Conservation (phyloP, 2,888 invertebrate species). For the Tromatobia lineatoria region DNA sequence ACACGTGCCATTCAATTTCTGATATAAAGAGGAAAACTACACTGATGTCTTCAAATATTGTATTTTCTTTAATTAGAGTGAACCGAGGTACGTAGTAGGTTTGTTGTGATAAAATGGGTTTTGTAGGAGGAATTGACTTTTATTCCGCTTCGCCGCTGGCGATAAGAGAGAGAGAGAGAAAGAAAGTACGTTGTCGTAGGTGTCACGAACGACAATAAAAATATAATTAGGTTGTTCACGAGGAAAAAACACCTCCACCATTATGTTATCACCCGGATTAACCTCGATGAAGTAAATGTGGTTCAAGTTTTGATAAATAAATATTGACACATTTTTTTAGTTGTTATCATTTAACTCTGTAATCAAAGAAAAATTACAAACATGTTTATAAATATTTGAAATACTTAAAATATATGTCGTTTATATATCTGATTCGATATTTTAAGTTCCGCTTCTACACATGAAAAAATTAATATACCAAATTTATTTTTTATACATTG, state of each 20-base stretch:
- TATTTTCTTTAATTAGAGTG: background rate
- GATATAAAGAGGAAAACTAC: background rate
- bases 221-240: constrained; percentile 5
- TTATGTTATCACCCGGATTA: background rate
- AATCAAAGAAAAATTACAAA: background rate
- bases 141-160: background rate
- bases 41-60: background rate
- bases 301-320: background rate
- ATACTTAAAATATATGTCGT: background rate
- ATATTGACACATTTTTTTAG: background rate
- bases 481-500: background rate
- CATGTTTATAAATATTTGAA: background rate
- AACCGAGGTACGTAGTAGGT: background rate
- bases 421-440: too few species aligned
- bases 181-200: background rate
- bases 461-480: too few species aligned
- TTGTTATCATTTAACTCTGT: background rate
- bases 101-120: background rate
- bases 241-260: background rate
- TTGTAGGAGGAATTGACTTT: background rate
- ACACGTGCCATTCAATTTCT: too few species aligned
- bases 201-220: background rate
- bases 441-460: too few species aligned
- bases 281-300: background rate
- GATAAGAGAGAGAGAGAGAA: too few species aligned